Evolutionary conservation across 1,140 invertebrate genomes (phyloP), one percentile per base, ranked within the genome.

Genomic region (Drosophila novamexicana): DNA sequence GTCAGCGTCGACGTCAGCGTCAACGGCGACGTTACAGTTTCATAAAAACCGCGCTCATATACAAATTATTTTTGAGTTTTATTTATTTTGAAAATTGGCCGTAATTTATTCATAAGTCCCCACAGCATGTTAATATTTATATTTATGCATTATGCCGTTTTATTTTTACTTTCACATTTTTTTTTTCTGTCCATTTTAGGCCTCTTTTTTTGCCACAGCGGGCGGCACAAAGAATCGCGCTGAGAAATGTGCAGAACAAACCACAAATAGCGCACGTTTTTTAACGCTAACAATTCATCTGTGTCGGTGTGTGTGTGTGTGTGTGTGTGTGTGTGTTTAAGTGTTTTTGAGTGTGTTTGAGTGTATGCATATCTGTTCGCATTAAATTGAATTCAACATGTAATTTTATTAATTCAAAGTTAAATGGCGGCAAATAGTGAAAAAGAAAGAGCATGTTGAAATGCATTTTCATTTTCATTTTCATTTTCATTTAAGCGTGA

Each of bases 61-160:
- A 86, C 79, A 86, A 82, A 86, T 86, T 86, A 88, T 82, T 88
- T 86, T 88, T 88, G 65, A 79, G 78, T 88, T 86, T 86, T 86
- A 86, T 86, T 86, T 86, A 86, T 86, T 86, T 86, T 86, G 82
- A 86, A 86, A 86, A 86, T 86, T 86, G 82, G 71, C 75, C 82
- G 57, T 86, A 86, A 86, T 86, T 86, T 86, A 86, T 86, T 86
- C 82, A 86, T 81, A 86, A 86, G 70, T 86, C 82, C 71, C 75
- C 66, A 59, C 45, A 75, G 77, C 70, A 73, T 86, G 82, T 86
- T 81, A 86, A 86, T 86, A 84, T 86, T 86, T 86, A 86, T 86
- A 86, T 86, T 86, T 76, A 86, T 86, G 82, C 75, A 86, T 81
- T 79, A 86, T 86, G 82, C 62, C 68, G 74, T 64, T 69, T 68